Evolutionary conservation across 1,140 invertebrate genomes (phyloP).

Genomic region (Propsilocerus akamusi): DNA sequence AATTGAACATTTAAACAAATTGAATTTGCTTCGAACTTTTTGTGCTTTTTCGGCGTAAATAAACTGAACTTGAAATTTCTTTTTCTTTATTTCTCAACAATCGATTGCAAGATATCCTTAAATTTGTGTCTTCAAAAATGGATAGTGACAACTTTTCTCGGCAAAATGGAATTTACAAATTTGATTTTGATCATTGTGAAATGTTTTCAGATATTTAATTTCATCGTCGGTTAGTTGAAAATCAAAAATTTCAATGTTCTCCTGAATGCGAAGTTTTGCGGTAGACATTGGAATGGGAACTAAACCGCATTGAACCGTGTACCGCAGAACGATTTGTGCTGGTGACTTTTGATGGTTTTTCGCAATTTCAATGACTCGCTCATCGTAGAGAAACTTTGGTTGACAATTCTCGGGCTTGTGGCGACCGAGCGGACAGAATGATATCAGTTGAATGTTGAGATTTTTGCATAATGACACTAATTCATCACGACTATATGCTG

Average conservation of each 20-base stretch:
- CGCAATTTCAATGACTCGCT: slow-evolving; percentile 37
- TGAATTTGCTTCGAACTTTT: no score
- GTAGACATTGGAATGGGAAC: slow-evolving; percentile 70
- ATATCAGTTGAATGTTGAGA: slow-evolving; percentile 48
- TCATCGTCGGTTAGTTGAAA: slow-evolving; percentile 46
- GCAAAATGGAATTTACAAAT: not conserved
- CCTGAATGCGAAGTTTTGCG: slow-evolving; percentile 46
- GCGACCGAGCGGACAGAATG: slow-evolving; percentile 61
- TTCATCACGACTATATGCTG: slow-evolving; percentile 50
- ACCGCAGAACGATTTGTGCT: slow-evolving; percentile 42
- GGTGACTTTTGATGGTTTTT: slow-evolving; percentile 48
- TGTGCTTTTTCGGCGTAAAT: no score
- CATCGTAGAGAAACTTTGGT: slow-evolving; percentile 40
- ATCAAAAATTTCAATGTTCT: slow-evolving; percentile 63
- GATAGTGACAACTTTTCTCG: not conserved
- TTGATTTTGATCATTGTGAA: slow-evolving; percentile 26
- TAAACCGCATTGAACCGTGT: slow-evolving; percentile 52
- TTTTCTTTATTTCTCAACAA: no score
- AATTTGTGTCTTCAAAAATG: no score
- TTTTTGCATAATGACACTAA: slow-evolving; percentile 45
- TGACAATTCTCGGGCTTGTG: slow-evolving; percentile 50
- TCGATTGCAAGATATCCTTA: no score
- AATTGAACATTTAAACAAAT: no score
- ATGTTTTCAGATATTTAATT: slow-evolving; percentile 32
- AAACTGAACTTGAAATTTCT: no score